These are phyloP conservation scores for Henricia sp. DNA, from an alignment of 53 echinoderm and acorn worm species.

Conservation along the genomic window DNA sequence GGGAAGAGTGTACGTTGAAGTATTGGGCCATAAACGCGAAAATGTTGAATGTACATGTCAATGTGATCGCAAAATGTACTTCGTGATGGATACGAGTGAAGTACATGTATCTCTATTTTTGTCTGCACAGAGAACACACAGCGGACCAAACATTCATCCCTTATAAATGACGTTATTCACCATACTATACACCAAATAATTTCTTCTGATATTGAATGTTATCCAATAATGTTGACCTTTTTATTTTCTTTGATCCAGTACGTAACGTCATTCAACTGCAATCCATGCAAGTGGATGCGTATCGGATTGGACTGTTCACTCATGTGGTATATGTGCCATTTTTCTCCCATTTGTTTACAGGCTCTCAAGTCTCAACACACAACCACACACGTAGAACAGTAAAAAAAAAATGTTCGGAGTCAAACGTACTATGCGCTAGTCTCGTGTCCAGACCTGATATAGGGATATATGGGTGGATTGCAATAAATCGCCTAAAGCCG, in stretches of 20 bases:
- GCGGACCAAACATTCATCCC: background rate
- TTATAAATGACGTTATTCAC: background rate
- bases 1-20: too few relatives aligned
- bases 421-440: too few relatives aligned
- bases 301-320: conserved; percentile 3
- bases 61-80: background rate
- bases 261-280: conserved; percentile 41
- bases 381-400: too few relatives aligned
- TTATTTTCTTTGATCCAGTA: background rate
- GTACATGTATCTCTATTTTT: background rate
- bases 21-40: too few relatives aligned
- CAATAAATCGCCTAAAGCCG: too few relatives aligned
- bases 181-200: background rate
- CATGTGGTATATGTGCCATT: background rate
- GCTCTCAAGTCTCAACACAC: too few relatives aligned
- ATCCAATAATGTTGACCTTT: background rate
- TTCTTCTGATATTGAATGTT: background rate
- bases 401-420: too few relatives aligned
- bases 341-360: background rate
- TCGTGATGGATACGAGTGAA: background rate
- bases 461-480: too few relatives aligned
- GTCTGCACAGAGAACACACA: background rate
- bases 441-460: too few relatives aligned
- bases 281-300: conserved; percentile 24
- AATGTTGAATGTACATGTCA: too few relatives aligned